phyloP scores from a whole-genome alignment of 2,888 invertebrate species.

The Diogma glabrata region DNA sequence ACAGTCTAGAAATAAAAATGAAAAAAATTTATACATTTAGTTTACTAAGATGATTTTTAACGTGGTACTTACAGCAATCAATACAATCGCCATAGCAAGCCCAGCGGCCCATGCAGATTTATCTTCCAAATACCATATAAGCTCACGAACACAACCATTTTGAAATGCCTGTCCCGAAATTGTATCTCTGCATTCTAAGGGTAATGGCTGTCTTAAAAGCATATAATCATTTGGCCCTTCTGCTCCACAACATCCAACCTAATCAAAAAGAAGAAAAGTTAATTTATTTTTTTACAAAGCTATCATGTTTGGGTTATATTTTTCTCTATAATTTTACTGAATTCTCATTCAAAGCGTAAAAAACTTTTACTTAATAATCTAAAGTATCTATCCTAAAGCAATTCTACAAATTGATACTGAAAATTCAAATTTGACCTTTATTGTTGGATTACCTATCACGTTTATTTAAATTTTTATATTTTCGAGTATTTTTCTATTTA shows the following conservation, averaged over 20 bases:
- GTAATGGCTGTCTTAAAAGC: conserved; percentile 62
- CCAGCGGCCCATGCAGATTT: conserved; percentile 76
- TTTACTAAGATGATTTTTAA: conserved; percentile 3
- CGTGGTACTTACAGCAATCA: conserved; percentile 57
- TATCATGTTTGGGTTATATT: too few relatives aligned
- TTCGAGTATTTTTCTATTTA: too few relatives aligned
- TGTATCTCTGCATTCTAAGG: conserved; percentile 72
- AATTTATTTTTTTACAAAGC: too few relatives aligned
- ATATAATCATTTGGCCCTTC: conserved; percentile 76
- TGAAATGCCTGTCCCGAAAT: conserved; percentile 82
- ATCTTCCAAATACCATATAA: conserved; percentile 79
- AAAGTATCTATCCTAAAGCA: too few relatives aligned
- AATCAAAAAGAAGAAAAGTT: neutral
- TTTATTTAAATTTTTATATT: too few relatives aligned
- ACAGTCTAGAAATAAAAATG: conserved; percentile 43
- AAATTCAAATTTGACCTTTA: too few relatives aligned
- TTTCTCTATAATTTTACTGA: too few relatives aligned
- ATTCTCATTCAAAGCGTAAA: too few relatives aligned
- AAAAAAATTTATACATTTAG: conserved; percentile 13
- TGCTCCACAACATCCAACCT: conserved; percentile 87
- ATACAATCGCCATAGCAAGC: conserved; percentile 60
- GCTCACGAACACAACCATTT: conserved; percentile 76
- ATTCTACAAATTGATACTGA: too few relatives aligned
- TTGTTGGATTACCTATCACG: too few relatives aligned
- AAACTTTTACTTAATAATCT: too few relatives aligned